These are phyloP conservation scores for Prorops nasuta DNA, from an alignment of 1,140 invertebrate genomes.

Conservation along the genomic window DNA sequence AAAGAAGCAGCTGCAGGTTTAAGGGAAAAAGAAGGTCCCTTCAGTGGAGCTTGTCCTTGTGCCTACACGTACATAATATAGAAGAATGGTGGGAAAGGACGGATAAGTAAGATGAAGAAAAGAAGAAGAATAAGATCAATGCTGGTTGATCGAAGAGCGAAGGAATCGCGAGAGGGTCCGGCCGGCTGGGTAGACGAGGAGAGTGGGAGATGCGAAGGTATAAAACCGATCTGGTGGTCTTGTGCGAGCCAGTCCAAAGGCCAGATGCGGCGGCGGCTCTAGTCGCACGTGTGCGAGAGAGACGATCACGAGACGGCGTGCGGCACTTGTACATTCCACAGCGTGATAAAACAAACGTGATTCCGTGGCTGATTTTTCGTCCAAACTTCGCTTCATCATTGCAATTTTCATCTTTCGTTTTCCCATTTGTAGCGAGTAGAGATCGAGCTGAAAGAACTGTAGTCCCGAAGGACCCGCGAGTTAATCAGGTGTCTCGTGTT, in stretches of 20 bases:
- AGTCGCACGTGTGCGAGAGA: slow-evolving; percentile 55
- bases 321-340: slow-evolving; percentile 34
- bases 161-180: slow-evolving; percentile 3
- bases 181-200: too few relatives aligned
- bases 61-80: slow-evolving; percentile 20
- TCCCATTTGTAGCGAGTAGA: neutral
- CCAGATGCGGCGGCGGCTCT: slow-evolving; percentile 51
- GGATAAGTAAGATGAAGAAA: slow-evolving; percentile 11
- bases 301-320: slow-evolving; percentile 44
- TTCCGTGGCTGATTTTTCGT: slow-evolving; percentile 48
- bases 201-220: slow-evolving; percentile 56
- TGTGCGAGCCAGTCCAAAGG: slow-evolving; percentile 50
- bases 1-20: too few relatives aligned
- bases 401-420: slow-evolving; percentile 5
- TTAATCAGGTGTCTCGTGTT: too few relatives aligned
- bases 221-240: slow-evolving; percentile 49
- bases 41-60: slow-evolving; percentile 32
- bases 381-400: too few relatives aligned
- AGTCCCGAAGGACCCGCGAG: neutral
- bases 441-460: neutral
- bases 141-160: slow-evolving; percentile 23
- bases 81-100: slow-evolving; percentile 31
- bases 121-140: slow-evolving; percentile 22
- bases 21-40: slow-evolving; percentile 16
- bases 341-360: too few relatives aligned